Base-by-base conservation (phyloP, 2,888 invertebrate genomes). In the Spilarctia lutea region DNA sequence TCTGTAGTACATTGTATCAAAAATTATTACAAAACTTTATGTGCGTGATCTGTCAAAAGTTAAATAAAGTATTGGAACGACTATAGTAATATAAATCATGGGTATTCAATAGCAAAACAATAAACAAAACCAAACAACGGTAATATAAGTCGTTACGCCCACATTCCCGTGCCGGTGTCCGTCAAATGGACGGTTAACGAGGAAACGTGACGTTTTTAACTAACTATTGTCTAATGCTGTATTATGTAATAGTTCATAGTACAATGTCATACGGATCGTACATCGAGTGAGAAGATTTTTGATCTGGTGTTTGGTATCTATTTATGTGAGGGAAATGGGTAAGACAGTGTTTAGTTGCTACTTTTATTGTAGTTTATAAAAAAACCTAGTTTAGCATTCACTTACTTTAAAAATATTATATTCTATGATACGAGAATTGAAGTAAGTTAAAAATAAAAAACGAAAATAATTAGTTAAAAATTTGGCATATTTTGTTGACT, bases 191-290 rank as follows among this genome's bases (percentile, higher is more conserved):
- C 75, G 72, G 56, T 68, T 81, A 82, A 80, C 73, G 63, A 79
- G 76, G 75, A 73, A 72, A 81, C 78, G 81, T 84, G 81, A 80
- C 77, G 78, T 79, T 81, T 82, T 82, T 76, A 75, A 71, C 76
- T 72, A 76, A 76, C 83, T 76, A 75, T 82, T 82, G 76, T 80
- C 74, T 73, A 76, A 75, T 66, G 74, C 70, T 73, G 65, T 69
- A 78, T 72, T 76, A 48, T 42, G 24, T 30, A 30, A 42, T 48
- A n/a, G 71, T 68, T 69, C 65, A 63, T 52, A 65, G 75, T 35
- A 65, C 71, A 73, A 67, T 68, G 69, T 70, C 52, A 66, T n/a
- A 39, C 42, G 20, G 30, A 68, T 65, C 45, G 30, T 68, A 11
- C 24, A 39, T 13, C 20, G 20, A 60, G n/a, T 35, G 70, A 39